Base-by-base conservation (phyloP, 2,113 vertebrate species). In the Baryphthengus martii region DNA sequence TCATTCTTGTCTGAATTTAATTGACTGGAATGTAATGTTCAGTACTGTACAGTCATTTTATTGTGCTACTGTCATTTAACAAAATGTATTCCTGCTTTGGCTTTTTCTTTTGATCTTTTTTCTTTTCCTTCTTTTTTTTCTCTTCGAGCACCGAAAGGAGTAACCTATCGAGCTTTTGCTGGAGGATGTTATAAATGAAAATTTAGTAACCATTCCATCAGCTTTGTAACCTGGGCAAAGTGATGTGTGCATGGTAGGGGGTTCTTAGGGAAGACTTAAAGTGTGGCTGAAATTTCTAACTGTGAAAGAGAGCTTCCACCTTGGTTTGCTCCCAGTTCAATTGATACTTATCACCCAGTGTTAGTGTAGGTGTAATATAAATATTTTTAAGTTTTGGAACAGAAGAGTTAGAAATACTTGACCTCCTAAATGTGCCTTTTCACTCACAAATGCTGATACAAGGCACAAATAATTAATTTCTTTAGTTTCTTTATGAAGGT, bases 121-220 rank as follows among this genome's bases (percentile, higher is more conserved):
- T 80, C 74, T 68, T 13, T 10, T 50, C 25, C 7, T 37, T 31
- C 18, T 28, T 39, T 71, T 67, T 89, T 97, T 96, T 98, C 96
- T 98, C 96, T 98, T 97, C 0, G 98, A 99, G 99, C 98, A 98
- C 99, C 99, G 98, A 99, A 99, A 99, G 99, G 99, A 99, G 99
- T 99, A 99, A 99, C 99, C 99, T 99, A 99, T 99, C 98, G 98
- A 99, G 99, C 99, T 99, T 99, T 99, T 99, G 99, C 98, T 99
- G 99, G 98, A 99, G 99, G 99, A 99, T 99, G 99, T 99, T 99
- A 99, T 99, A 99, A 99, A 99, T 99, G 99, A 98, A 99, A 99
- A 99, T 99, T 99, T 99, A 99, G 98, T 98, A 98, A 98, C 98
- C 95, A 98, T 99, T 99, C 99, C 99, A 85, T 99, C 98, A 97